A percentile compares a stretch with the other conserved stretches of the same genome.
Conservation (phyloP, 2,113 vertebrate species). For the Atherinomorus stipes region DNA sequence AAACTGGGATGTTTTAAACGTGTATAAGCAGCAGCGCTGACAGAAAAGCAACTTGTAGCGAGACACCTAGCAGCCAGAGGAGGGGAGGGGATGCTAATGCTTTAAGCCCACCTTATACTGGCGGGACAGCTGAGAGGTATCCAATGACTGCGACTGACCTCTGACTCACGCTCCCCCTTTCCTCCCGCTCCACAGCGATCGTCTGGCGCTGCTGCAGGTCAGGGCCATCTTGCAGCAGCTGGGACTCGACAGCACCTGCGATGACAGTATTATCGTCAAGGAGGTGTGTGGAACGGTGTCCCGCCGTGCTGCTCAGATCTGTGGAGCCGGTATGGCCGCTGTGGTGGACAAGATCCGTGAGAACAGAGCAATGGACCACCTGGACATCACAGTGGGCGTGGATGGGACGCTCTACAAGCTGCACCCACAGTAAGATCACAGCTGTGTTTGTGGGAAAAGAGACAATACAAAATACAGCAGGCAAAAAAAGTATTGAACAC, state of each 20-base stretch:
- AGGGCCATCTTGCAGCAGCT: slow-evolving; percentile 95
- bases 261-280: slow-evolving; percentile 98
- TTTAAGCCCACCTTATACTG: slow-evolving; percentile 59
- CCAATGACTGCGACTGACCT: slow-evolving; percentile 62
- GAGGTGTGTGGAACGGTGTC: slow-evolving; percentile 94
- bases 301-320: slow-evolving; percentile 91
- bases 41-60: slow-evolving; percentile 7
- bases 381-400: slow-evolving; percentile 94
- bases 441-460: too few relatives aligned
- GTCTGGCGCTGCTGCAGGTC: slow-evolving; percentile 97
- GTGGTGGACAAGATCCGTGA: slow-evolving; percentile 98
- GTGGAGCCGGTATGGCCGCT: slow-evolving; percentile 95
- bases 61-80: slow-evolving; percentile 1
- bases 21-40: neutral
- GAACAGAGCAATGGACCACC: slow-evolving; percentile 90
- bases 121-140: slow-evolving; percentile 67
- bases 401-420: slow-evolving; percentile 98
- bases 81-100: slow-evolving; percentile 16
- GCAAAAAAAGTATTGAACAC: too few relatives aligned
- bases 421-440: slow-evolving; percentile 91
- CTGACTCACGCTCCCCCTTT: slow-evolving; percentile 19
- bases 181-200: slow-evolving; percentile 84
- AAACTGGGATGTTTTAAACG: neutral
- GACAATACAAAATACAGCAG: too few relatives aligned
- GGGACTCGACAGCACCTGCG: slow-evolving; percentile 97